Evolutionary conservation across 2,113 vertebrate species (phyloP).

Genomic region (Pluvialis apricaria): DNA sequence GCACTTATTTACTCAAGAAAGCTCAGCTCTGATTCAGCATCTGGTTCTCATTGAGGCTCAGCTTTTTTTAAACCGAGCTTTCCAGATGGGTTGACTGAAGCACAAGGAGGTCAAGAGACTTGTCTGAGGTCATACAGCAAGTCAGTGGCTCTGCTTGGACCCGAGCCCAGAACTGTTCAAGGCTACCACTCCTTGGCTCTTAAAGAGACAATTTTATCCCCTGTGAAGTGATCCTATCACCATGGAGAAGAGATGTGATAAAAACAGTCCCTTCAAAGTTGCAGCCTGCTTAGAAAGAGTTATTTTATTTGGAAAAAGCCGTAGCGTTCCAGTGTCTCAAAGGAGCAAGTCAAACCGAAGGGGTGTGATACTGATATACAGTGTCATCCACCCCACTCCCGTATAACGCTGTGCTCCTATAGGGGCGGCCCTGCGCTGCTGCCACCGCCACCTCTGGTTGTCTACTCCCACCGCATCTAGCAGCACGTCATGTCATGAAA

Average conservation of each 20-base stretch:
- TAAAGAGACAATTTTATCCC: conserved; percentile 64
- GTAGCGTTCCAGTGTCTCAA: neutral
- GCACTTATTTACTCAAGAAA: conserved; percentile 67
- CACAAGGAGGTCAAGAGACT: conserved; percentile 68
- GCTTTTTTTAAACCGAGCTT: conserved; percentile 60
- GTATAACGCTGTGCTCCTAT: neutral
- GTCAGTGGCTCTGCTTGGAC: conserved; percentile 67
- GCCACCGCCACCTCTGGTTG: rapidly evolving
- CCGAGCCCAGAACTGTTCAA: conserved; percentile 57
- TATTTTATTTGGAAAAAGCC: conserved; percentile 24
- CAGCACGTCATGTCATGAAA: neutral
- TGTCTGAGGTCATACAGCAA: conserved; percentile 68
- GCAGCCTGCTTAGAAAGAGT: conserved; percentile 17
- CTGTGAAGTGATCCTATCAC: conserved; percentile 55
- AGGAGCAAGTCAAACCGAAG: neutral
- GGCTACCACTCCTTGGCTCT: conserved; percentile 62
- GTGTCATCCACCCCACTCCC: neutral
- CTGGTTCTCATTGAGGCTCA: conserved; percentile 64
- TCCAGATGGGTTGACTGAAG: conserved; percentile 66
- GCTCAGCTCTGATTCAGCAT: conserved; percentile 65
- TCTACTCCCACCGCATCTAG: neutral
- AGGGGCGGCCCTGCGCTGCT: rapidly evolving
- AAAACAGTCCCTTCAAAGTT: conserved; percentile 28
- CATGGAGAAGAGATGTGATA: conserved; percentile 2
- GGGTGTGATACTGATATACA: neutral